A percentile compares a stretch with the other conserved stretches of the same genome.
These are phyloP conservation scores for Danio choprae DNA, from an alignment of 2,797 vertebrate genomes.

Conservation along the genomic window DNA sequence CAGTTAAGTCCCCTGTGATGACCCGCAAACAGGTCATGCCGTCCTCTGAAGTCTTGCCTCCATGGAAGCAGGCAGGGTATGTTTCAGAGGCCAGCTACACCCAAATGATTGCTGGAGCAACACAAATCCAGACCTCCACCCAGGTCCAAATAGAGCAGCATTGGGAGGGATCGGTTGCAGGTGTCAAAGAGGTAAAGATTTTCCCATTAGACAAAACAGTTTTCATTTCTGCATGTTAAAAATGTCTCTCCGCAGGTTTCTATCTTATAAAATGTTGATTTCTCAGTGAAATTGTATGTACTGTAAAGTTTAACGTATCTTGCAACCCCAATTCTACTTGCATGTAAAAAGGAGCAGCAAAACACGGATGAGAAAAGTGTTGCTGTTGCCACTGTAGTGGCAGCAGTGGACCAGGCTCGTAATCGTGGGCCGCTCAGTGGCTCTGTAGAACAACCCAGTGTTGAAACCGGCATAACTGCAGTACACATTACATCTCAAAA, in stretches of 20 bases:
- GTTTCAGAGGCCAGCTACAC: constrained; percentile 81
- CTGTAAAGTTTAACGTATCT: constrained; percentile 34
- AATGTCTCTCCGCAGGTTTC: background rate
- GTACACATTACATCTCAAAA: constrained; percentile 77
- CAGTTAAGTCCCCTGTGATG: constrained; percentile 90
- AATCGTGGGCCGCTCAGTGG: constrained; percentile 71
- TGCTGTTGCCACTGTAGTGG: constrained; percentile 70
- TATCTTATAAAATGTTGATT: background rate
- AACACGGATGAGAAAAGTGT: constrained; percentile 61
- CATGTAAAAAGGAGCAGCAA: constrained; percentile 64
- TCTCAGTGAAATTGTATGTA: constrained; percentile 6
- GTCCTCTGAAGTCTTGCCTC: constrained; percentile 86
- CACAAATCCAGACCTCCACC: constrained; percentile 74
- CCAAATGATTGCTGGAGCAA: constrained; percentile 76
- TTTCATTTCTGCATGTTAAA: constrained; percentile 24
- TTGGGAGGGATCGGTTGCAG: constrained; percentile 79
- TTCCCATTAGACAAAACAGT: background rate
- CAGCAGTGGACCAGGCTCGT: constrained; percentile 72
- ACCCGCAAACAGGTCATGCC: constrained; percentile 78
- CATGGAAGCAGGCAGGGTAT: constrained; percentile 91
- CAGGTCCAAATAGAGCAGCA: constrained; percentile 81
- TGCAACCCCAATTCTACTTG: constrained; percentile 58
- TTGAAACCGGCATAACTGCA: constrained; percentile 79
- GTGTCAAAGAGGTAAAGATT: constrained; percentile 82
- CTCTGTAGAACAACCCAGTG: constrained; percentile 77